Evolutionary conservation across 2,113 vertebrate genomes (phyloP).

Genomic region (Gopherus evgoodei): DNA sequence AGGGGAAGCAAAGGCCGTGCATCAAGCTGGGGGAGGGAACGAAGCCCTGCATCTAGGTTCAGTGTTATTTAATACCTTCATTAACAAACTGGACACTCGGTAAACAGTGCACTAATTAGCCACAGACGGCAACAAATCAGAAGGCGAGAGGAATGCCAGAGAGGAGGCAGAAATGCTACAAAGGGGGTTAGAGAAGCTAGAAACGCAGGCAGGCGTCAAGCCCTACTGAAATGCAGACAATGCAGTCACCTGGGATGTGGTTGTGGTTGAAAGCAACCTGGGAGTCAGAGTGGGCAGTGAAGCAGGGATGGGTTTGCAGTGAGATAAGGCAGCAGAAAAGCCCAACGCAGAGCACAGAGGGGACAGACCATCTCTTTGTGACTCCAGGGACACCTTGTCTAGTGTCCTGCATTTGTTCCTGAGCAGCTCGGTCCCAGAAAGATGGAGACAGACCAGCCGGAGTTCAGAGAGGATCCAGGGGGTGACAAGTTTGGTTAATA

Average conservation of each 20-base stretch:
- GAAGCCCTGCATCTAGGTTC: background rate
- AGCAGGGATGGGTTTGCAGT: too few relatives aligned
- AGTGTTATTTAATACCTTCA: too few relatives aligned
- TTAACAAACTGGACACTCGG: background rate
- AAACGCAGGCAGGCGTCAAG: background rate
- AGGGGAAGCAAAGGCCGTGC: too few relatives aligned
- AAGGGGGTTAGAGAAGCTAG: background rate
- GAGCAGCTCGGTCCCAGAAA: too few relatives aligned
- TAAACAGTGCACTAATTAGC: background rate
- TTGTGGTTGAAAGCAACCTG: background rate
- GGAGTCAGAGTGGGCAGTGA: background rate
- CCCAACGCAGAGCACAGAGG: background rate
- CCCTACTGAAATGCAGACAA: background rate
- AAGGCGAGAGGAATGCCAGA: background rate
- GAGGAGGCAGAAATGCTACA: background rate
- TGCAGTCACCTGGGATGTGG: background rate
- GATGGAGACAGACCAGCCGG: too few relatives aligned
- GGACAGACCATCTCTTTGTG: background rate
- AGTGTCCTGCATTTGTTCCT: too few relatives aligned
- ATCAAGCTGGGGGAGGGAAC: background rate
- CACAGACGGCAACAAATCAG: background rate
- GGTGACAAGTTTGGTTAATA: too few relatives aligned
- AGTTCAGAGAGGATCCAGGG: too few relatives aligned
- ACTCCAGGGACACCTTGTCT: too few relatives aligned
- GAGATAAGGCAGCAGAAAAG: background rate